Percentiles rank a stretch among this genome's conserved stretches.
These are phyloP conservation scores for Helicorthomorpha holstii DNA, from an alignment of 1,140 invertebrate genomes.

Conservation along the genomic window DNA sequence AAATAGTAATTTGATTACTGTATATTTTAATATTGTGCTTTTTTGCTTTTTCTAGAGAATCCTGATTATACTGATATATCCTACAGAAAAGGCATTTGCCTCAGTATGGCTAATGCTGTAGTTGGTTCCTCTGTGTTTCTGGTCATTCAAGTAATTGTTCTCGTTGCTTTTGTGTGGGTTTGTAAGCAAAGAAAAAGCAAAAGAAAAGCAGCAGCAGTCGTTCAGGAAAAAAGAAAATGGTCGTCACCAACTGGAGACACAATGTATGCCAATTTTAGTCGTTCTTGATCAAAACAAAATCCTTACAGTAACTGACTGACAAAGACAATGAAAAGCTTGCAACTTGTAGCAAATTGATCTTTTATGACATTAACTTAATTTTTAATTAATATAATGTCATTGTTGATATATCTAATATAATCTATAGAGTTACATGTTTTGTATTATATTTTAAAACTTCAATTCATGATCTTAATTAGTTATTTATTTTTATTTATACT, in stretches of 20 bases:
- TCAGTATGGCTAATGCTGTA: conserved; percentile 21
- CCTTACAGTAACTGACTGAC: too few species aligned
- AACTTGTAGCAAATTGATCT: too few species aligned
- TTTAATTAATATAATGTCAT: too few species aligned
- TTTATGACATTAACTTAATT: too few species aligned
- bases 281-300: too few species aligned
- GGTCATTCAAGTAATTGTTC: conserved; percentile 23
- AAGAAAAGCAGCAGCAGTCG: background rate
- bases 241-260: background rate
- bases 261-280: background rate
- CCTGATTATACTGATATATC: background rate
- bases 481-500: too few species aligned
- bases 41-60: background rate
- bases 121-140: conserved; percentile 24
- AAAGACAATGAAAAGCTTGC: too few species aligned
- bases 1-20: conserved; percentile 1
- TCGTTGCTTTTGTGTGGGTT: conserved; percentile 25
- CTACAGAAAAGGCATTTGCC: conserved; percentile 11
- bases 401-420: too few species aligned
- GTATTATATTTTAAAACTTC: too few species aligned
- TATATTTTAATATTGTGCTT: background rate
- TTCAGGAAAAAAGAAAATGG: too few species aligned
- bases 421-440: too few species aligned
- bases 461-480: too few species aligned
- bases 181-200: conserved; percentile 16